Evolutionary conservation across 2,797 vertebrate genomes (phyloP), one percentile per base, ranked within the genome.

Genomic region (Mormyrops attenuatus): DNA sequence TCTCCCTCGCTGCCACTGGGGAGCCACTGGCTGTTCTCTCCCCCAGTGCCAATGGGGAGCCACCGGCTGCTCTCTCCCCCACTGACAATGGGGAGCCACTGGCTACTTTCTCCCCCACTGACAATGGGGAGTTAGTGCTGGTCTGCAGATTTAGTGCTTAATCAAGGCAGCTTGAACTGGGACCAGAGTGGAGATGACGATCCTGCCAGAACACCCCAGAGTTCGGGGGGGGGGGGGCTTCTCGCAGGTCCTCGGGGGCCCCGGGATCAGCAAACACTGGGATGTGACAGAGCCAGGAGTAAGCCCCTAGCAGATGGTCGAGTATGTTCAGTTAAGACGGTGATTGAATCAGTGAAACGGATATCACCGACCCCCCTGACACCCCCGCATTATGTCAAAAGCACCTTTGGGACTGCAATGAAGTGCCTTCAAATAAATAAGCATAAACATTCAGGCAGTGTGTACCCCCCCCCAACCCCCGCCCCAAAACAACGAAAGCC

Each of bases 261-360:
- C 63, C 0, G 93, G 96, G 96, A 97, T 98, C 97, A 92, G 96
- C 97, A 98, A 98, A 97, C 97, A 97, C 90, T 95, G 96, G 96
- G 97, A 97, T 97, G 97, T 96, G 95, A 97, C 95, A 95, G 95
- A 96, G 96, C 95, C 93, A 95, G 96, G 93, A 87, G 94, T 95
- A 94, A 96, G 95, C 95, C 95, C 95, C 53, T 93, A 99, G 97
- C 98, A 99, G 98, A 99, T 98, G 98, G 98, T 95, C 95, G 94
- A 95, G 96, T 97, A 97, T 97, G 96, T 96, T 97, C 97, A 96
- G 98, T 99, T 97, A 99, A 95, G 95, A 94, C 95, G 95, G 96
- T 95, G 94, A 95, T 96, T 95, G 97, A 99, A 99, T 97, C 97
- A 95, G 92, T 96, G 97, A 97, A 97, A 96, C 95, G 95, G 97